A percentile compares a stretch with the other conserved stretches of the same genome.
Evolutionary conservation across 2,113 vertebrate species (phyloP).

Genomic region (Corvus cornix): DNA sequence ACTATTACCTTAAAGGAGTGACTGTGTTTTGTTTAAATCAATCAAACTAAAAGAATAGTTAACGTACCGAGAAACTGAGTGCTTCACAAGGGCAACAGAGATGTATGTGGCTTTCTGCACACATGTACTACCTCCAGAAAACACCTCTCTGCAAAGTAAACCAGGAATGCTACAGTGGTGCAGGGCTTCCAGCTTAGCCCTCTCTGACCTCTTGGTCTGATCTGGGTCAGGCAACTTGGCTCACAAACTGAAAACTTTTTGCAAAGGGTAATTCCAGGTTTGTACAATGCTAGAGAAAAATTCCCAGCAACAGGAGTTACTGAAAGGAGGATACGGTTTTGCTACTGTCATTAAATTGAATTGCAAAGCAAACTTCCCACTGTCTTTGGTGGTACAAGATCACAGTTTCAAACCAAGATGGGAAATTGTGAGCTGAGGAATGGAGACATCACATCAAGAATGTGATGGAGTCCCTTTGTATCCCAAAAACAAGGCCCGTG

Average conservation of each 20-base stretch:
- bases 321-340: not conserved
- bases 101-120: not conserved
- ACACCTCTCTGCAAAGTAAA: not conserved
- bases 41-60: not conserved
- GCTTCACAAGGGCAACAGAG: not conserved
- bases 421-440: not conserved
- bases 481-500: not conserved
- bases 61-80: not conserved
- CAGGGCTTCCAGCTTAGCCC: not conserved
- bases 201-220: not conserved
- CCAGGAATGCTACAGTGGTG: not conserved
- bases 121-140: not conserved
- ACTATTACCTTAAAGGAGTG: not conserved
- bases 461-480: not conserved
- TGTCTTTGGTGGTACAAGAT: not conserved
- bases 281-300: not conserved
- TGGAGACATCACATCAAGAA: not conserved
- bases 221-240: not conserved
- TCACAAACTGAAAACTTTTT: not conserved
- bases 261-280: not conserved
- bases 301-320: not conserved
- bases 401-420: not conserved
- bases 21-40: not conserved
- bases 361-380: not conserved
- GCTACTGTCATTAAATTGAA: not conserved